Evolutionary conservation across 2,888 invertebrate species (phyloP).

Genomic region (Drosophila limbata): DNA sequence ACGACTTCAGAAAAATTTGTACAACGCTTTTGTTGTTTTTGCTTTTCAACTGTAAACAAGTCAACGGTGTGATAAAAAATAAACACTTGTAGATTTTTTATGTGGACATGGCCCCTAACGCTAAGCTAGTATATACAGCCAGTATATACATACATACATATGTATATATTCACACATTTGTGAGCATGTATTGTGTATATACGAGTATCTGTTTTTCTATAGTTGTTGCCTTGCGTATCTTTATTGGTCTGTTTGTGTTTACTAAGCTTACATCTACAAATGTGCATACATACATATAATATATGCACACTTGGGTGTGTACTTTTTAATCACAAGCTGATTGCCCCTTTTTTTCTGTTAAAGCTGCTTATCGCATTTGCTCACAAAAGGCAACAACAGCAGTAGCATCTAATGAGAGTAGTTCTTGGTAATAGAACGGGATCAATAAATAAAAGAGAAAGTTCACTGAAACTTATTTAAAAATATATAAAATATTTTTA

Average conservation of each 20-base stretch:
- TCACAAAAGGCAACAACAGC: neutral
- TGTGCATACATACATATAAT: neutral
- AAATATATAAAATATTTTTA: too few relatives aligned
- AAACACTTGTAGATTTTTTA: conserved; percentile 58
- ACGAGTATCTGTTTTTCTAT: conserved; percentile 14
- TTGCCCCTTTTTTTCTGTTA: neutral
- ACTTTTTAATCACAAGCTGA: conserved; percentile 12
- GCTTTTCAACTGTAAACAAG: conserved; percentile 18
- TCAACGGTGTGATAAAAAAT: conserved; percentile 49
- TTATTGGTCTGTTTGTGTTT: conserved; percentile 25
- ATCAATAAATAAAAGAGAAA: neutral
- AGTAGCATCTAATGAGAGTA: neutral
- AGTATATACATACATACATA: neutral
- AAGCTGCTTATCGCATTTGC: neutral
- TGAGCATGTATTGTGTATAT: neutral
- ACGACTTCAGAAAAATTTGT: conserved; percentile 8
- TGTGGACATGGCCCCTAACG: conserved; percentile 42
- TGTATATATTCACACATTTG: conserved; percentile 2
- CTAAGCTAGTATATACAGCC: conserved; percentile 20
- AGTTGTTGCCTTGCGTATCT: conserved; percentile 32
- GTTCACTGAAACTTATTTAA: neutral
- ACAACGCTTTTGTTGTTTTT: conserved; percentile 22
- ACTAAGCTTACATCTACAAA: conserved; percentile 22
- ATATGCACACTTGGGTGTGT: conserved; percentile 17
- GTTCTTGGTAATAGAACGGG: neutral